Percentiles rank a stretch among this genome's conserved stretches.
Evolutionary conservation across 2,113 vertebrate species (phyloP).

Genomic region (Nibea coibor): DNA sequence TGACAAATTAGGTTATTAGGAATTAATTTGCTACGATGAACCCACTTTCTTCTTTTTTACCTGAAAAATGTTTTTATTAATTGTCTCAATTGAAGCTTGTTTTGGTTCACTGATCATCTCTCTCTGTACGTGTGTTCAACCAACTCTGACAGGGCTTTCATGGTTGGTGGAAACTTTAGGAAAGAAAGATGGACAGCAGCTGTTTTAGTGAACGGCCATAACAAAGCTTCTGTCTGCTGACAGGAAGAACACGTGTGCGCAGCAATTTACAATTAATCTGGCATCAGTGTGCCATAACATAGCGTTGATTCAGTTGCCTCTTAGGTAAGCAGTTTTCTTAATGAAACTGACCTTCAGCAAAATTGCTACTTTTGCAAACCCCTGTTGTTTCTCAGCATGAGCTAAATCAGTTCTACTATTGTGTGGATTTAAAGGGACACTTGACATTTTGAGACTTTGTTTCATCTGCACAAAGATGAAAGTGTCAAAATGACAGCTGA

Average conservation of each 20-base stretch:
- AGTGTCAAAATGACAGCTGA: background rate
- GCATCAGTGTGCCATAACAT: slow-evolving; percentile 12
- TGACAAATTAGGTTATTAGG: background rate
- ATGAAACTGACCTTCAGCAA: slow-evolving; percentile 14
- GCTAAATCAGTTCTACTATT: background rate
- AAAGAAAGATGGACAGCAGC: background rate
- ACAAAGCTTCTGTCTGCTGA: slow-evolving; percentile 20
- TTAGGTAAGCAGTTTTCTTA: slow-evolving; percentile 6
- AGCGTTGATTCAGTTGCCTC: background rate
- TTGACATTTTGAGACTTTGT: background rate
- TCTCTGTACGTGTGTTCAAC: background rate
- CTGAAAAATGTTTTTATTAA: slow-evolving; percentile 1
- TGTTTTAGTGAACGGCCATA: background rate
- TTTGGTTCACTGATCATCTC: slow-evolving; percentile 24
- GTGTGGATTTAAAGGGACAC: background rate
- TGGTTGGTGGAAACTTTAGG: background rate
- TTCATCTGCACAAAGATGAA: background rate
- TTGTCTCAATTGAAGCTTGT: slow-evolving; percentile 19
- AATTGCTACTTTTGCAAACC: background rate
- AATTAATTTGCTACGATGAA: background rate
- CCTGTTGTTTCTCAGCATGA: background rate
- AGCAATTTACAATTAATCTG: slow-evolving; percentile 7
- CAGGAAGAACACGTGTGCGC: background rate
- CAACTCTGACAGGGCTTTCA: background rate
- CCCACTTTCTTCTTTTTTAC: background rate